Evolutionary conservation across 2,113 vertebrate genomes (phyloP).

Genomic region (Rhinopomastus cyanomelas): DNA sequence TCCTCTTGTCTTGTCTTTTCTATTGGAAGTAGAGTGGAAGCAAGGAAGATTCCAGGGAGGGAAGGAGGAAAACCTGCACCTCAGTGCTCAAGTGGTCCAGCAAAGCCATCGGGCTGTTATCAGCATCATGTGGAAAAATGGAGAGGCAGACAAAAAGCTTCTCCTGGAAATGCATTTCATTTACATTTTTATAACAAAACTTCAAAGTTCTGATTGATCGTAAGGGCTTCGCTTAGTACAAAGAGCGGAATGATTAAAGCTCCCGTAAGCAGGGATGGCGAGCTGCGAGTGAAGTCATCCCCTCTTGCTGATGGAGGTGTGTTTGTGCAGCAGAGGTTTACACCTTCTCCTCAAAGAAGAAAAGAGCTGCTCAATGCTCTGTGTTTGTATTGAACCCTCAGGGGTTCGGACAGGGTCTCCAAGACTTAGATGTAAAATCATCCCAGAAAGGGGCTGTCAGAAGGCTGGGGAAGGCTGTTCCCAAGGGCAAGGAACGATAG

Average conservation of each 20-base stretch:
- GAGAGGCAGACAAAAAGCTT: not conserved
- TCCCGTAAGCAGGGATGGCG: not conserved
- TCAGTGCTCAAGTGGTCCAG: not conserved
- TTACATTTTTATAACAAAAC: slow-evolving; percentile 29
- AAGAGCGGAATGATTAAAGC: slow-evolving; percentile 33
- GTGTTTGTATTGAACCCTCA: not conserved
- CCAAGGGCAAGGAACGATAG: too few species aligned
- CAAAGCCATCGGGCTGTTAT: accelerated
- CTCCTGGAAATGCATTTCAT: slow-evolving; percentile 12
- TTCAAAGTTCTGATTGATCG: slow-evolving; percentile 41
- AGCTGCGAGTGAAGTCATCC: not conserved
- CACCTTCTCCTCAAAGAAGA: not conserved
- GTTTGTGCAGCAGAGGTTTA: not conserved
- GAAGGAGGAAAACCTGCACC: not conserved
- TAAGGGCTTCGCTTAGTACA: not conserved
- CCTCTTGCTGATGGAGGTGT: not conserved
- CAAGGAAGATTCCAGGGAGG: not conserved
- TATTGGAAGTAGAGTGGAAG: not conserved
- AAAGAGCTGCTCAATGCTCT: not conserved
- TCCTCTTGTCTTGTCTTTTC: not conserved
- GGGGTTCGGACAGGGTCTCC: not conserved
- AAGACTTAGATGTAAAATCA: not conserved
- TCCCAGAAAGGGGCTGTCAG: too few species aligned
- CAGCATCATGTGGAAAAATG: not conserved
- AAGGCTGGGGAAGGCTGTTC: too few species aligned